These are phyloP conservation scores for Trachymyrmex septentrionalis DNA, from an alignment of 1,140 invertebrate genomes.

Conservation along the genomic window DNA sequence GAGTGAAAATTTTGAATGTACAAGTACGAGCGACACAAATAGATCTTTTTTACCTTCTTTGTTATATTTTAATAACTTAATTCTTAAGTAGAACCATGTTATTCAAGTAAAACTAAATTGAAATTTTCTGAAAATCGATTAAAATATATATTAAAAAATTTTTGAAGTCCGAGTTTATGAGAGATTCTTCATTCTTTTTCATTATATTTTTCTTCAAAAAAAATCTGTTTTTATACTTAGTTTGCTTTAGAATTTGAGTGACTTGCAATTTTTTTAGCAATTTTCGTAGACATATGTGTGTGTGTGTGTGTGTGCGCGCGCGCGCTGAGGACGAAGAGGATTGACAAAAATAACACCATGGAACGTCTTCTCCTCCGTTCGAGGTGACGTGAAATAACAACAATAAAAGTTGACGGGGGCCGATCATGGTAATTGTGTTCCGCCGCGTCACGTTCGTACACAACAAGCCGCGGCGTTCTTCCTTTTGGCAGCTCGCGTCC, in stretches of 20 bases:
- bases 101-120: background rate
- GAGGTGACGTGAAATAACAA: constrained; percentile 44
- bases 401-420: constrained; percentile 30
- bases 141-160: background rate
- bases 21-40: background rate
- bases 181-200: background rate
- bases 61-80: background rate
- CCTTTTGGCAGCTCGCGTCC: constrained; percentile 74
- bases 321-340: background rate
- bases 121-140: background rate
- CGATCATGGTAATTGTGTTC: constrained; percentile 65
- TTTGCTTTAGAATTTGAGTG: background rate
- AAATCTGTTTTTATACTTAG: background rate
- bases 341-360: constrained; percentile 25
- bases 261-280: background rate
- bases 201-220: background rate
- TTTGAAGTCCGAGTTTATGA: background rate
- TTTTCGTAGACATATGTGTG: background rate
- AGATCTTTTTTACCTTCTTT: background rate
- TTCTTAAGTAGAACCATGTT: background rate
- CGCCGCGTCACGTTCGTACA: constrained; percentile 56
- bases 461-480: constrained; percentile 68
- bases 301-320: too few species aligned
- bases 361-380: background rate
- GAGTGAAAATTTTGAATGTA: background rate